Percentiles rank a stretch among this genome's conserved stretches.
These are phyloP conservation scores for Pteria penguin DNA, from an alignment of 2,888 invertebrate species.

Conservation along the genomic window DNA sequence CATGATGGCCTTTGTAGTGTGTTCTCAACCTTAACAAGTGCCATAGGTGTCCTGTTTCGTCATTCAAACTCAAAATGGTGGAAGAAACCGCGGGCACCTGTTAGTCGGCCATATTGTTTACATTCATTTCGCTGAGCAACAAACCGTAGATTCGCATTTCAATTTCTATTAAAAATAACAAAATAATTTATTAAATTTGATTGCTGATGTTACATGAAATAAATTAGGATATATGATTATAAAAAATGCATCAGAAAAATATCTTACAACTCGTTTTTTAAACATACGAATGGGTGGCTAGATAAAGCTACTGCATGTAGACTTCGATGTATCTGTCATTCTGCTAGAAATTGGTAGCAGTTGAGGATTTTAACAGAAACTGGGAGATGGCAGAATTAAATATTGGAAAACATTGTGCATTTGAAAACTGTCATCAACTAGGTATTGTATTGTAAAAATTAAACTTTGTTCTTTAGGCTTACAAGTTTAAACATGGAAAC, in stretches of 20 bases:
- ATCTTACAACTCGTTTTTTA: too few relatives aligned
- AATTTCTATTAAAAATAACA: not conserved
- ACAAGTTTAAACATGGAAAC: too few relatives aligned
- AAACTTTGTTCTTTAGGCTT: too few relatives aligned
- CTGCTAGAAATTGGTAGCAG: not conserved
- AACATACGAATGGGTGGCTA: too few relatives aligned
- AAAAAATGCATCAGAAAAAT: not conserved
- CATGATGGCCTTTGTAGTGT: slow-evolving; percentile 27
- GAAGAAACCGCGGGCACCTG: slow-evolving; percentile 36
- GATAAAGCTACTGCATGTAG: not conserved
- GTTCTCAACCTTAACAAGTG: slow-evolving; percentile 30
- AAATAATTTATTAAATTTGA: not conserved
- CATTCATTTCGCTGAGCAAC: slow-evolving; percentile 34
- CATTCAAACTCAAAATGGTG: not conserved
- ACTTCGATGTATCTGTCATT: not conserved
- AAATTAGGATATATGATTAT: not conserved
- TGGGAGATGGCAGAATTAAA: slow-evolving; percentile 69
- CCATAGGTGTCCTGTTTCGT: slow-evolving; percentile 4
- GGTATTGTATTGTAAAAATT: slow-evolving; percentile 48
- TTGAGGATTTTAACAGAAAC: not conserved
- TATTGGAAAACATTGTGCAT: slow-evolving; percentile 69
- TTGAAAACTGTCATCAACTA: slow-evolving; percentile 63
- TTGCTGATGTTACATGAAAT: not conserved
- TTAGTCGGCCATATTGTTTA: slow-evolving; percentile 64
- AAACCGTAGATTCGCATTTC: slow-evolving; percentile 29